phyloP scores from a whole-genome alignment of 2,113 vertebrate species.

The Anhinga rufa region DNA sequence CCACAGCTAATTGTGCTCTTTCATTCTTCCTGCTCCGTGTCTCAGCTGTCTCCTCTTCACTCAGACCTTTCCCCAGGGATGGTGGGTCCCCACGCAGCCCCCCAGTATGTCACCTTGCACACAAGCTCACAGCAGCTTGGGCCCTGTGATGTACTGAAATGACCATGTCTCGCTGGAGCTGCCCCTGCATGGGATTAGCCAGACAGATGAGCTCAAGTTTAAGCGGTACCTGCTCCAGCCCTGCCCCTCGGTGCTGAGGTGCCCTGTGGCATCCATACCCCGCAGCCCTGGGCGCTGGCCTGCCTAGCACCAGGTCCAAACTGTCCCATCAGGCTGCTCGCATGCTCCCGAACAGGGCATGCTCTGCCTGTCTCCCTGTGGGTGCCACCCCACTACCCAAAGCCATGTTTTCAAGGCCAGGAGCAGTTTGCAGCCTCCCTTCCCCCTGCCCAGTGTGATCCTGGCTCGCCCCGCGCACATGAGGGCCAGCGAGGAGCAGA shows the following conservation, averaged over 20 bases:
- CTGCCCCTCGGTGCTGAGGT: neutral
- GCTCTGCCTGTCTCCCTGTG: rapidly evolving
- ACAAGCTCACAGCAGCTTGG: neutral
- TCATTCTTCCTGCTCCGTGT: neutral
- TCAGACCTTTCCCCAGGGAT: neutral
- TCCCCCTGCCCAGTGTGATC: neutral
- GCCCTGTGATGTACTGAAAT: no score
- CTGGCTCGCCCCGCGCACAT: rapidly evolving
- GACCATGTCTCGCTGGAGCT: neutral
- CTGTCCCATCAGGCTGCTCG: rapidly evolving
- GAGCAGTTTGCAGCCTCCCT: neutral
- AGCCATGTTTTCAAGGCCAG: neutral
- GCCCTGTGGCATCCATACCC: neutral
- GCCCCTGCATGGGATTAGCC: neutral
- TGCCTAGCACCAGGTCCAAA: neutral
- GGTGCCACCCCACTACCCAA: neutral
- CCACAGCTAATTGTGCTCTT: neutral
- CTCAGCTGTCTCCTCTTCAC: neutral
- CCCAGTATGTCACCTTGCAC: rapidly evolving
- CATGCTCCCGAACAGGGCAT: rapidly evolving
- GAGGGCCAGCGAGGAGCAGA: neutral
- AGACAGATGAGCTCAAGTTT: neutral
- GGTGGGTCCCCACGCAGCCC: neutral
- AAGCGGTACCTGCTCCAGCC: neutral
- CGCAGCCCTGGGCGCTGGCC: neutral